Evolutionary conservation across 2,797 vertebrate genomes (phyloP).

Genomic region (Crenichthys baileyi): DNA sequence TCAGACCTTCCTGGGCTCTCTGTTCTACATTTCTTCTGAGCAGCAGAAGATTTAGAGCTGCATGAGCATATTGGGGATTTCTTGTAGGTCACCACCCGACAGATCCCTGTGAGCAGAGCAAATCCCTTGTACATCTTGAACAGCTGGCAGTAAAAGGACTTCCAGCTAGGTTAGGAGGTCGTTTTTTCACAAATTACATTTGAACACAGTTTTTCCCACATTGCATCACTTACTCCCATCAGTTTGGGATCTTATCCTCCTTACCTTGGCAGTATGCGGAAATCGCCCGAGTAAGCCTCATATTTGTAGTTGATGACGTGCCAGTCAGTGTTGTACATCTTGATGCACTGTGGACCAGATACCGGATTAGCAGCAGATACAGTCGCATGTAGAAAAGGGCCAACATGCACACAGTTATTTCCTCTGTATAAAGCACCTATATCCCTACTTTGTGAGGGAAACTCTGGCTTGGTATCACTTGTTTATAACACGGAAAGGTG

Average conservation of each 20-base stretch:
- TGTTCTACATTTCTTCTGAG: neutral
- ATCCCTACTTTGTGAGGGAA: conserved; percentile 10
- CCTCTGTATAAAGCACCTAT: neutral
- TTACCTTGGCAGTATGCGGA: conserved; percentile 95
- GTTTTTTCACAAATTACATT: conserved; percentile 5
- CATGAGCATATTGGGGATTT: neutral
- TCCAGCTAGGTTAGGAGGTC: neutral
- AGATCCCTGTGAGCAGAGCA: conserved; percentile 12
- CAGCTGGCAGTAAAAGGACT: conserved; percentile 2
- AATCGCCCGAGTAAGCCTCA: conserved; percentile 96
- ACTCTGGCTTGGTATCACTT: neutral
- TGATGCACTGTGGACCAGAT: conserved; percentile 90
- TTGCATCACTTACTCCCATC: neutral
- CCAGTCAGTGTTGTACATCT: conserved; percentile 96
- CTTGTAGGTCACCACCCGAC: conserved; percentile 6
- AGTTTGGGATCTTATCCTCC: conserved; percentile 24
- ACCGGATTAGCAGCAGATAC: conserved; percentile 50
- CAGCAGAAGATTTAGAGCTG: conserved; percentile 12
- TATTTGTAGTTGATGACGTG: conserved; percentile 96
- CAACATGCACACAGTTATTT: neutral
- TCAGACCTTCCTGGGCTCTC: neutral
- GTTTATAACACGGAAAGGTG: conserved; percentile 10
- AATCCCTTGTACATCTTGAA: conserved; percentile 32
- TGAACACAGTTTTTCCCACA: neutral
- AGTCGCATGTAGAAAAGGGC: conserved; percentile 2